These are phyloP conservation scores for Alentia gelatinosa DNA, from an alignment of 2,888 invertebrate species.

Conservation along the genomic window DNA sequence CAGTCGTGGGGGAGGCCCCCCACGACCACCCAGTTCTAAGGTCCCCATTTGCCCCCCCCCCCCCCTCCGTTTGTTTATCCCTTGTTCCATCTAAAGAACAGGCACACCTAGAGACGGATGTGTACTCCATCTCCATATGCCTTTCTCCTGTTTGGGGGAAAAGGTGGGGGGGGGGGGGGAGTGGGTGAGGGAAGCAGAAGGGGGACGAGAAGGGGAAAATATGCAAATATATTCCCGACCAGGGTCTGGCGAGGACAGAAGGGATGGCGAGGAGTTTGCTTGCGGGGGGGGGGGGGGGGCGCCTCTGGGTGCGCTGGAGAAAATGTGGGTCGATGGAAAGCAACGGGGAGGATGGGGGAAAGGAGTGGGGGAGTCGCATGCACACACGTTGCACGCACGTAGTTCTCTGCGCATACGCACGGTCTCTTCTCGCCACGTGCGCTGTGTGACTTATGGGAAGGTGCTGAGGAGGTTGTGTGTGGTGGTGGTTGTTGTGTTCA, in stretches of 20 bases:
- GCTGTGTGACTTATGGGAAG: not conserved
- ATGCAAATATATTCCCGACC: conserved; percentile 23
- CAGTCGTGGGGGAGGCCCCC: not conserved
- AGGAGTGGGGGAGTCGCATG: not conserved
- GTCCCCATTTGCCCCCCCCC: not conserved
- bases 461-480: not conserved
- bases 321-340: too few species aligned
- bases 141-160: too few species aligned
- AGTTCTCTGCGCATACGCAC: not conserved
- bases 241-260: not conserved
- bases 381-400: not conserved
- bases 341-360: too few species aligned
- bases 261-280: not conserved
- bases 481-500: not conserved
- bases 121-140: too few species aligned
- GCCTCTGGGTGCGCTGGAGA: not conserved
- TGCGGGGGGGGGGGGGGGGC: not conserved
- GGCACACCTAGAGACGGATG: too few species aligned
- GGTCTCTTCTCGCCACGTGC: not conserved
- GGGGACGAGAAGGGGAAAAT: not conserved
- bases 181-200: too few species aligned
- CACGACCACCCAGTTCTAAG: not conserved
- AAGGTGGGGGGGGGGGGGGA: too few species aligned
- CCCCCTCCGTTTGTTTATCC: not conserved
- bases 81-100: too few species aligned